Percentiles rank a stretch among this genome's conserved stretches.
phyloP scores from a whole-genome alignment of 2,888 invertebrate species.

The Druceiella hillmani region DNA sequence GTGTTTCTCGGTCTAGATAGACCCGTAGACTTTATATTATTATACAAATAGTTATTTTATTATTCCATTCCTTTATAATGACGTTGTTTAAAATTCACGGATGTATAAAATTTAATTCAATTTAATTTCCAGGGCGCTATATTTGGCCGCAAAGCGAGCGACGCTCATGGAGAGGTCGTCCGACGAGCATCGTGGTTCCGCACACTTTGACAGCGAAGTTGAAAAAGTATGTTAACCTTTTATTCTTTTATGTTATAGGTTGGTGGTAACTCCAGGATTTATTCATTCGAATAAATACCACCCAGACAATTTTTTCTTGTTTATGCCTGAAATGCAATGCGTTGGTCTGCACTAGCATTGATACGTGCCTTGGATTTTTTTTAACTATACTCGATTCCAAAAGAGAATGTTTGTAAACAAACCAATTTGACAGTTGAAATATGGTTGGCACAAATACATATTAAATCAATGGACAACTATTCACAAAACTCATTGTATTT shows the following conservation, averaged over 20 bases:
- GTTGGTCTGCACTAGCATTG: not conserved
- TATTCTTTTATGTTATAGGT: slow-evolving; percentile 9
- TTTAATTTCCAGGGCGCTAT: slow-evolving; percentile 54
- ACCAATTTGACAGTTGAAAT: no score
- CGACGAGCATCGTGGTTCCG: slow-evolving; percentile 51
- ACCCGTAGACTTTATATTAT: not conserved
- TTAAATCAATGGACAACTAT: no score
- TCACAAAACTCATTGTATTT: no score
- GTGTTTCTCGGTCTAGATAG: no score
- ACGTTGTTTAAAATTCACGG: no score
- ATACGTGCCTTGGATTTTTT: not conserved
- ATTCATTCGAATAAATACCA: no score
- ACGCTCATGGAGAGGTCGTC: slow-evolving; percentile 74
- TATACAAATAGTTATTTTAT: not conserved
- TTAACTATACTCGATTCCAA: no score
- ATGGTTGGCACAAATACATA: no score
- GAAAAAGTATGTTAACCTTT: slow-evolving; percentile 59
- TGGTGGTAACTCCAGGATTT: no score
- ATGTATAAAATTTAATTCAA: no score
- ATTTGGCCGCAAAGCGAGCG: slow-evolving; percentile 88
- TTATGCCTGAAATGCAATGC: slow-evolving; percentile 3
- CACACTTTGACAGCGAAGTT: slow-evolving; percentile 80
- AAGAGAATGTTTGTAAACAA: no score
- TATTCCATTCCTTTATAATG: no score
- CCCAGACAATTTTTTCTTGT: slow-evolving; percentile 3